phyloP scores from a whole-genome alignment of 2,888 invertebrate genomes.

The Cosmorhoe ocellata region DNA sequence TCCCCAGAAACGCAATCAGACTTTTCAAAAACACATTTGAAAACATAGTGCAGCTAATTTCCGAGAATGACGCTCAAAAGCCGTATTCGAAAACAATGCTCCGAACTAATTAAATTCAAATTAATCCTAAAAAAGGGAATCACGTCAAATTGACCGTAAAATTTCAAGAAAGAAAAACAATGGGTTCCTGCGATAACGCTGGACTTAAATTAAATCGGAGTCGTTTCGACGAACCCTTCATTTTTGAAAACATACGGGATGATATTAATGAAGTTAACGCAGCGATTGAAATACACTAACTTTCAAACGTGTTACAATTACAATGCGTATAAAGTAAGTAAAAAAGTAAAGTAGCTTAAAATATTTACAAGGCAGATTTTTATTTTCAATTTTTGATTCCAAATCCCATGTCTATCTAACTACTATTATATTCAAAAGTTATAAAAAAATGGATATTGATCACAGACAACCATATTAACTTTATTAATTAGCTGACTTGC shows the following conservation, averaged over 20 bases:
- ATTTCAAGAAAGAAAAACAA: conserved; percentile 81
- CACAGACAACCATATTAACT: too few relatives aligned
- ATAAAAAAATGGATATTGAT: too few relatives aligned
- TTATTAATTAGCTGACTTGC: too few relatives aligned
- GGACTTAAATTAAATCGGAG: conserved; percentile 80
- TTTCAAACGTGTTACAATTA: too few relatives aligned
- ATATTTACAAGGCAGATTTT: too few relatives aligned
- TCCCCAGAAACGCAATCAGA: conserved; percentile 10
- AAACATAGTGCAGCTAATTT: conserved; percentile 21
- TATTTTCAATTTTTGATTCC: too few relatives aligned
- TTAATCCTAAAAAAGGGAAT: conserved; percentile 75
- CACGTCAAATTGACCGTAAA: conserved; percentile 82
- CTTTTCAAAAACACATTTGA: conserved; percentile 11
- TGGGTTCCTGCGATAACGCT: conserved; percentile 75
- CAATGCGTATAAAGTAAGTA: too few relatives aligned
- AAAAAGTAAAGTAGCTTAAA: too few relatives aligned
- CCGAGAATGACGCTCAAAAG: conserved; percentile 31
- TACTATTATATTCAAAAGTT: too few relatives aligned
- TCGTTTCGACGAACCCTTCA: conserved; percentile 78
- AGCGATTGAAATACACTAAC: neutral
- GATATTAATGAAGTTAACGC: conserved; percentile 1
- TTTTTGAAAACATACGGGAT: conserved; percentile 49
- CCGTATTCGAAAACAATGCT: conserved; percentile 51
- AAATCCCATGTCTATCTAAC: too few relatives aligned
- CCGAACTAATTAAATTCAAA: conserved; percentile 78